Evolutionary conservation across 2,113 vertebrate species (phyloP), one percentile per base, ranked within the genome.

Genomic region (Perca flavescens): DNA sequence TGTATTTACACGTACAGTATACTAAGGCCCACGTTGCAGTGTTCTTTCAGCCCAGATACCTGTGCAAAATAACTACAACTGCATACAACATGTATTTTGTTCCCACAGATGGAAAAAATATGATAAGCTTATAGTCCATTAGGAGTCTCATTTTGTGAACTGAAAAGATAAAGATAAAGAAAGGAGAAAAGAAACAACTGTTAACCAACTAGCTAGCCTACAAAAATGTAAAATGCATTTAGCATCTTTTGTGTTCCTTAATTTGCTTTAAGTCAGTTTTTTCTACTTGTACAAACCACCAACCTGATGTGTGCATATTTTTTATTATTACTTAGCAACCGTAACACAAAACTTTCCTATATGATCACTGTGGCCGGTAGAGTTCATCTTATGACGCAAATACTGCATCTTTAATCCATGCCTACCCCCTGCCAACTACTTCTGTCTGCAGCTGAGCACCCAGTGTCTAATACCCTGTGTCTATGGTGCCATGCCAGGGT

Each of bases 351-450:
- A 86, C 83, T 49, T 86, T 82, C 75, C 75, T 75, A 54, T 69
- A 80, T 75, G 75, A 80, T 62, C 40, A 75, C 66, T 50, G 52
- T 68, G 64, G 61, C 58, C 6, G 21, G 36, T 79, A 78, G 57
- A 82, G 69, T 85, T 83, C 49, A 80, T 74, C 65, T 74, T 53
- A 74, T 87, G 76, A 90, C 66, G 80, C 73, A 92, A 73, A 84
- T 68, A 17, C 66, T 84, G 78, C 75, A 80, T 89, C 81, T 86
- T 84, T 86, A 86, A 89, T 91, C 77, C 82, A 7, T 31, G 28
- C 15, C 74, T 61, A 49, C 66, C 71, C 69, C 15, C 76, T 25
- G 78, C 77, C 83, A 85, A 52, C 76, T 67, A 16, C 80, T 64
- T 73, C 50, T 52, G 67, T 75, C 64, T 77, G 74, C 58, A 69